Percentiles rank a stretch among this genome's conserved stretches.
phyloP scores from a whole-genome alignment of 1,140 invertebrate species.

The Antheraea pernyi region DNA sequence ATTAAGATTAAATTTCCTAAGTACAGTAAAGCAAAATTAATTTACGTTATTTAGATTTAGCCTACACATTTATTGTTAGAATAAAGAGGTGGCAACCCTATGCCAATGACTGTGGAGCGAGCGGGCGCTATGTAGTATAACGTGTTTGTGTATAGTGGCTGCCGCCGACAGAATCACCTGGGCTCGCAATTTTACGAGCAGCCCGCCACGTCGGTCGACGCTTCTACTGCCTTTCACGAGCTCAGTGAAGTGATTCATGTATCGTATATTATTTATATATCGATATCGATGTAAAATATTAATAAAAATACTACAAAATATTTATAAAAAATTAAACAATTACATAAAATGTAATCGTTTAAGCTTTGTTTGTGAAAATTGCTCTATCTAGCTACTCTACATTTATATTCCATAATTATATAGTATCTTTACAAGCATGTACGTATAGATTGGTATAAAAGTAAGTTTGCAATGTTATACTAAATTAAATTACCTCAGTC shows the following conservation, averaged over 20 bases:
- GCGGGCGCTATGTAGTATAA: constrained; percentile 3
- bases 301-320: too few species aligned
- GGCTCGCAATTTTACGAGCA: constrained; percentile 71
- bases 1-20: too few species aligned
- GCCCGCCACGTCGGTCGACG: constrained; percentile 36
- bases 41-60: background rate
- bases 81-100: background rate
- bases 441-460: too few species aligned
- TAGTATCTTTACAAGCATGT: too few species aligned
- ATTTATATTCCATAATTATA: too few species aligned
- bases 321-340: too few species aligned
- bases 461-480: too few species aligned
- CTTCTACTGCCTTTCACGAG: constrained; percentile 41
- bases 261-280: constrained; percentile 25
- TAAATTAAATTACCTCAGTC: too few species aligned
- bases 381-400: too few species aligned
- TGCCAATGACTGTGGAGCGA: background rate
- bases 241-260: constrained; percentile 29
- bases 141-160: constrained; percentile 28
- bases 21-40: too few species aligned
- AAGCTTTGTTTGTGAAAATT: too few species aligned
- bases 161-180: constrained; percentile 72
- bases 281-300: constrained; percentile 34
- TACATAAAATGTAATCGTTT: too few species aligned
- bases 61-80: background rate